Evolutionary conservation across 2,797 vertebrate species (phyloP), one percentile per base, ranked within the genome.

Genomic region (Enteromius afrohamiltoni): DNA sequence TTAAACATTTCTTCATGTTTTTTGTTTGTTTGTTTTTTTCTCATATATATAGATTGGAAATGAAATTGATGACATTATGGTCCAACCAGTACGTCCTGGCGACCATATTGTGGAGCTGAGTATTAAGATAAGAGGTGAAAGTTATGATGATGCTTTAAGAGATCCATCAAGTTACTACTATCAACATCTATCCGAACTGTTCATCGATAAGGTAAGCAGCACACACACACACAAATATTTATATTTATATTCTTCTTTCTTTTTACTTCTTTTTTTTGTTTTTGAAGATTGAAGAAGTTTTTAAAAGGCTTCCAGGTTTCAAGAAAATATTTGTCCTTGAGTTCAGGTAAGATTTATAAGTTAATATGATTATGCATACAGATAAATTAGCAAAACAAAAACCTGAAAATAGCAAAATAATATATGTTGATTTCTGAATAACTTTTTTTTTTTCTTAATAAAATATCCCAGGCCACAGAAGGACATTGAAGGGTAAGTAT

Each of bases 31-130:
- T 47, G 9, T 47, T 6, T 64, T 3, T 87, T 21, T 51, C 7
- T 0, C 4, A 17, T 23, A 19, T 85, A 29, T 51, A 82, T 86
- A 99, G 98, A 92, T 96, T 31, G 95, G 93, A 58, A 99, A 99
- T 29, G 97, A 97, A 91, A 96, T 98, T 40, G 95, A 90, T 0
- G 89, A 92, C 70, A 86, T 92, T 6, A 73, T 93, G 74, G 90
- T 94, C 53, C 92, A 91, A 82, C 88, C 94, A 4, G 42, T 34
- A 0, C 92, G 85, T 74, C 91, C 93, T 34, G 90, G 88, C 80
- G 96, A 97, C 69, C 95, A 97, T 87, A 89, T 96, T 87, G 93
- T 98, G 80, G 97, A 97, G 86, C 95, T 99, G 88, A 97, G 93
- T 83, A 89, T 99, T 83, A 91, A 94, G 77, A 92, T 99, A 79